Conservation (phyloP, 2,797 vertebrate species). For the Hyperoplus lanceolatus region DNA sequence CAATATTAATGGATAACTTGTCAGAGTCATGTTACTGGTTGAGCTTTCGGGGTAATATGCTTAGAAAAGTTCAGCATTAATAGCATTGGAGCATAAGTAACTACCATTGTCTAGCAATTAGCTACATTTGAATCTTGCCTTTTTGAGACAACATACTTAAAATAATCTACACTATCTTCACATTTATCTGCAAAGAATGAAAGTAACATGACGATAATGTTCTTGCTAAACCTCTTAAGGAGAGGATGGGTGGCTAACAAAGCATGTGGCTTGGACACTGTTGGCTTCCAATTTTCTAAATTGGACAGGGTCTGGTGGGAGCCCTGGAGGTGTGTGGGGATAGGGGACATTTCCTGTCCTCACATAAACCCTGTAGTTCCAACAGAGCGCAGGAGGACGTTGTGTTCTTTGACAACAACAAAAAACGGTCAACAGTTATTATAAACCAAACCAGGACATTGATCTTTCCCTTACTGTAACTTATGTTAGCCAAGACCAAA, state of each 20-base stretch:
- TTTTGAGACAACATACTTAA: not conserved
- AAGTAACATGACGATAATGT: not conserved
- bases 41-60: not conserved
- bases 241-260: not conserved
- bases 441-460: not conserved
- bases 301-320: not conserved
- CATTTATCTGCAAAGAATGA: not conserved
- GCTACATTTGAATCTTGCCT: not conserved
- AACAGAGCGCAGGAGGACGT: slow-evolving; percentile 6
- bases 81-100: no score
- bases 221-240: not conserved
- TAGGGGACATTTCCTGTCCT: not conserved
- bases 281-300: not conserved
- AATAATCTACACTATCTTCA: not conserved
- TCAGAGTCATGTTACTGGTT: slow-evolving; percentile 4
- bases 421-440: not conserved
- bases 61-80: not conserved
- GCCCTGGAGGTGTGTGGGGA: not conserved
- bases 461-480: not conserved
- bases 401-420: slow-evolving; percentile 1
- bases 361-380: not conserved
- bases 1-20: not conserved
- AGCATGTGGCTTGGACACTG: not conserved
- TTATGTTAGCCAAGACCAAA: not conserved
- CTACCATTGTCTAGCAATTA: not conserved